These are phyloP conservation scores for Idaea aversata DNA, from an alignment of 2,888 invertebrate species.

Conservation along the genomic window DNA sequence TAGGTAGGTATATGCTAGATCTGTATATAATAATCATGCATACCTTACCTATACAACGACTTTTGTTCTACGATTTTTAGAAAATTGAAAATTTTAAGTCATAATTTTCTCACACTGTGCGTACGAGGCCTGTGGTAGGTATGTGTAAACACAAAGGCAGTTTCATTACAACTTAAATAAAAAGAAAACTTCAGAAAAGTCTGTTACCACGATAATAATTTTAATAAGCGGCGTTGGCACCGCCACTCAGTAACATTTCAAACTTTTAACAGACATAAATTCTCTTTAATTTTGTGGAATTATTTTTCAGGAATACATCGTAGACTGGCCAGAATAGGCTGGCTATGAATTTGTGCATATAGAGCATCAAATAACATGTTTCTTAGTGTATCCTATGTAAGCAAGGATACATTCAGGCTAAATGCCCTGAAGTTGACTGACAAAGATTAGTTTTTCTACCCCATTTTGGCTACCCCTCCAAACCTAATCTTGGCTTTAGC, in stretches of 20 bases:
- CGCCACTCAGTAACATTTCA: neutral
- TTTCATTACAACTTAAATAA: neutral
- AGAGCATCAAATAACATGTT: no score
- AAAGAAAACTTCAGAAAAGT: neutral
- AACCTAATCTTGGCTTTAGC: neutral
- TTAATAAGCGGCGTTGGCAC: slow-evolving; percentile 1
- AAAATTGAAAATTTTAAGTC: no score
- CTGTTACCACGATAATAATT: slow-evolving; percentile 1
- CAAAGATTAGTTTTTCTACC: no score
- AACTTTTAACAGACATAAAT: slow-evolving; percentile 1
- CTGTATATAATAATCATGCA: no score
- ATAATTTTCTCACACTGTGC: neutral
- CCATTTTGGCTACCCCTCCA: neutral
- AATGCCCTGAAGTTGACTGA: no score
- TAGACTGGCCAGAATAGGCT: neutral
- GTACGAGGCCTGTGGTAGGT: neutral
- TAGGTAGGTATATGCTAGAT: no score
- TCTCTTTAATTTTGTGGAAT: neutral
- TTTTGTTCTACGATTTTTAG: no score
- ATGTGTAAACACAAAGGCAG: neutral
- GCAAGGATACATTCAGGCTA: no score
- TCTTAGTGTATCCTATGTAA: no score
- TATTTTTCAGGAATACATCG: neutral
- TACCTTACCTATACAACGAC: no score
- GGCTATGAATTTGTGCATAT: neutral